Conservation (phyloP, 2,888 invertebrate species). For the Pelosia muscerda region DNA sequence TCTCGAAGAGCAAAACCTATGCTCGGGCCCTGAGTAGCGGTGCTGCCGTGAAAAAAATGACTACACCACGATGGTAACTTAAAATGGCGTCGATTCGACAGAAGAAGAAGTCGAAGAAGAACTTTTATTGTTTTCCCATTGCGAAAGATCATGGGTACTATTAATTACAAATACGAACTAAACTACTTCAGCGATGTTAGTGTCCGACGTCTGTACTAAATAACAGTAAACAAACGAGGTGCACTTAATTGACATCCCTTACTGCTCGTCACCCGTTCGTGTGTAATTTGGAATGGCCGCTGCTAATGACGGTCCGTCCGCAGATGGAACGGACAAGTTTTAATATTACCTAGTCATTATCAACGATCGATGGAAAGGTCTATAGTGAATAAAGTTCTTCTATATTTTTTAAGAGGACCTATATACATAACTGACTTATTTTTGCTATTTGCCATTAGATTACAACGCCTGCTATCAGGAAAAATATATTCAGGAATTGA, state of each 20-base stretch:
- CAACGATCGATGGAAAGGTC: constrained; percentile 34
- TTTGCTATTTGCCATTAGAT: too few relatives aligned
- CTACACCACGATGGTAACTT: too few relatives aligned
- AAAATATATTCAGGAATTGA: too few relatives aligned
- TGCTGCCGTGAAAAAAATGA: too few relatives aligned
- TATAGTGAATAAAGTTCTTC: too few relatives aligned
- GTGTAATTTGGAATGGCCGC: constrained; percentile 53
- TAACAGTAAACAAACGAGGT: constrained; percentile 42
- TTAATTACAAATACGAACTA: neutral
- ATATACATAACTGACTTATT: too few relatives aligned
- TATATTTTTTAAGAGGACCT: too few relatives aligned
- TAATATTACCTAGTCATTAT: constrained; percentile 59
- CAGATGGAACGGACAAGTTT: constrained; percentile 33
- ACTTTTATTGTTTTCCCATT: neutral
- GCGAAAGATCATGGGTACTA: neutral
- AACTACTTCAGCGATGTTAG: neutral
- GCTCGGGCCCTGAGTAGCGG: too few relatives aligned
- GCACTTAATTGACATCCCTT: constrained; percentile 46
- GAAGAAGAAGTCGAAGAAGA: too few relatives aligned
- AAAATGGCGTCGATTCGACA: too few relatives aligned
- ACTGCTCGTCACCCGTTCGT: constrained; percentile 45
- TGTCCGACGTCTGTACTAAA: constrained; percentile 10
- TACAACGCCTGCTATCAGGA: too few relatives aligned
- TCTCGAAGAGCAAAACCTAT: too few relatives aligned
- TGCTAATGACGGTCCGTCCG: constrained; percentile 42